Evolutionary conservation across 2,797 vertebrate genomes (phyloP).

Genomic region (Propithecus perrieri): DNA sequence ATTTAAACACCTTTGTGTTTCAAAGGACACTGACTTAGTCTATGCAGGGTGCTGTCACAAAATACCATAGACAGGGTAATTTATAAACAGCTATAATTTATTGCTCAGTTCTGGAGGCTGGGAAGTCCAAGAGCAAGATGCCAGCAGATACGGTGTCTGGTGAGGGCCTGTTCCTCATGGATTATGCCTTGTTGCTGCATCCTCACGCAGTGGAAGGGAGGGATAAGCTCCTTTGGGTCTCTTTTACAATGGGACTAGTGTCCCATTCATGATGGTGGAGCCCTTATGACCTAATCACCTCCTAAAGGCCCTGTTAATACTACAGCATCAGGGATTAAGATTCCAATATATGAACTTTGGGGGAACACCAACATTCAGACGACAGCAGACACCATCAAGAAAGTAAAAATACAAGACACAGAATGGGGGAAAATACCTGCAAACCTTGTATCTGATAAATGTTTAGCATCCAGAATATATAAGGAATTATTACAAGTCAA

Average conservation of each 20-base stretch:
- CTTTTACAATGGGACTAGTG: neutral
- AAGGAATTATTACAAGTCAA: neutral
- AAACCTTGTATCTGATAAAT: neutral
- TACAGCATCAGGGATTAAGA: neutral
- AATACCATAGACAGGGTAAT: neutral
- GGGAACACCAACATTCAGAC: neutral
- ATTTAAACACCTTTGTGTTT: slow-evolving; percentile 13
- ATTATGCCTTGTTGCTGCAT: neutral
- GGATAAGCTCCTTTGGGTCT: neutral
- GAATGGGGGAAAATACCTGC: neutral
- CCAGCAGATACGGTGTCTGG: neutral
- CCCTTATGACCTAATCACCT: neutral
- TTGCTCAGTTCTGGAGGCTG: neutral
- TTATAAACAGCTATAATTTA: neutral
- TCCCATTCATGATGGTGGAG: neutral
- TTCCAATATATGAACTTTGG: neutral
- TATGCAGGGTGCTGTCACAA: neutral
- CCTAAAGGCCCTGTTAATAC: neutral
- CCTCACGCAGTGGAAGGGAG: neutral
- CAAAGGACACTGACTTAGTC: neutral
- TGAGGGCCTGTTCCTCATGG: neutral
- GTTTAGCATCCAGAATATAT: neutral
- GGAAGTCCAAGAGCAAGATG: neutral
- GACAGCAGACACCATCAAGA: neutral
- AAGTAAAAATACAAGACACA: neutral